Evolutionary conservation across 2,888 invertebrate genomes (phyloP).

Genomic region (Macrosiphum euphorbiae): DNA sequence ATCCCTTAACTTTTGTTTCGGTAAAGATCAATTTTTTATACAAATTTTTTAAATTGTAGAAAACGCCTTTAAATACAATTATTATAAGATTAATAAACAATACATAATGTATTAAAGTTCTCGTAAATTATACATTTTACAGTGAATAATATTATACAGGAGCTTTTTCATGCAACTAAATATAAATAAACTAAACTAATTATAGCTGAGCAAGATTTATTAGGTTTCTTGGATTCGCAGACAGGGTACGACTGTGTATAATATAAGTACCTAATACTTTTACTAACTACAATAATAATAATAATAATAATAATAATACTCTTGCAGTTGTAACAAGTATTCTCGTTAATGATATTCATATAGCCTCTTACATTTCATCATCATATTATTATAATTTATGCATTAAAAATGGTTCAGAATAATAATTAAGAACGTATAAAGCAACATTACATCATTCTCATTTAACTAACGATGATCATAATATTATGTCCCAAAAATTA

Average conservation of each 20-base stretch:
- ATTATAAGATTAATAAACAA: background rate
- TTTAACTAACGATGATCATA: background rate
- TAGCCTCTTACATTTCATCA: background rate
- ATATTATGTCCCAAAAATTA: background rate
- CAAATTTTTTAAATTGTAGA: background rate
- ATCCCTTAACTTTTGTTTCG: background rate
- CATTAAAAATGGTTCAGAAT: constrained; percentile 4
- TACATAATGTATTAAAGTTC: background rate
- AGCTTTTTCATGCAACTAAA: background rate
- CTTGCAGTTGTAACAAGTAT: background rate
- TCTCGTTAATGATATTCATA: background rate
- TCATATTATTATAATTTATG: constrained; percentile 13
- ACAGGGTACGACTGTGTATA: background rate
- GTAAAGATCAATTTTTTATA: background rate
- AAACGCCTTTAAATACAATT: background rate
- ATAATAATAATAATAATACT: background rate
- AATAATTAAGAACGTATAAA: background rate
- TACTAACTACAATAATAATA: background rate
- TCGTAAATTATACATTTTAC: background rate
- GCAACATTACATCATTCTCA: background rate
- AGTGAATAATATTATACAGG: background rate
- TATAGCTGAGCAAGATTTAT: background rate
- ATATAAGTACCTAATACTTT: background rate
- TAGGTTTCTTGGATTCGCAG: background rate
- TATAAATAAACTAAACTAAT: background rate